A percentile compares a stretch with the other conserved stretches of the same genome.
Evolutionary conservation across 2,113 vertebrate species (phyloP).

Genomic region (Scomber colias): DNA sequence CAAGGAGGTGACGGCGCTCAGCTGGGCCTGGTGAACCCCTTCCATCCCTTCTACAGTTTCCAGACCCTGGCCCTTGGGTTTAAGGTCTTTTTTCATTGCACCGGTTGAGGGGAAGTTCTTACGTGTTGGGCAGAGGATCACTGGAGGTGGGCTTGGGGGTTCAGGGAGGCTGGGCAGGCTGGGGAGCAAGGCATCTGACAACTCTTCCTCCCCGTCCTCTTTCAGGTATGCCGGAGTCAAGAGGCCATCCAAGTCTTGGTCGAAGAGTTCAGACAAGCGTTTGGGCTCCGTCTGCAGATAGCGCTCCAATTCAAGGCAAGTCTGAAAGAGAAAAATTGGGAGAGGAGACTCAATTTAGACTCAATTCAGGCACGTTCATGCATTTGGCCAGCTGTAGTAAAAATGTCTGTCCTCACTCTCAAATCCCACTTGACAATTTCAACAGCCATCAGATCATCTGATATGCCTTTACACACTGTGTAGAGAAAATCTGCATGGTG

Average conservation of each 20-base stretch:
- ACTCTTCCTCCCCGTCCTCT: slow-evolving; percentile 89
- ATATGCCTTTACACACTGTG: slow-evolving; percentile 42
- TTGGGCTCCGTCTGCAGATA: slow-evolving; percentile 98
- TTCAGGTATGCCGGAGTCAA: slow-evolving; percentile 90
- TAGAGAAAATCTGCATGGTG: slow-evolving; percentile 51
- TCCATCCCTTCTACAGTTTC: slow-evolving; percentile 65
- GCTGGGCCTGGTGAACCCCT: slow-evolving; percentile 93
- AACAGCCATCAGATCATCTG: slow-evolving; percentile 57
- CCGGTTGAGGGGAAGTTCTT: slow-evolving; percentile 86
- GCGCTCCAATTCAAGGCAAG: slow-evolving; percentile 96
- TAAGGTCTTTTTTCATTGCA: slow-evolving; percentile 83
- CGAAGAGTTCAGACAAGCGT: slow-evolving; percentile 93
- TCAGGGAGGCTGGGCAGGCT: slow-evolving; percentile 85
- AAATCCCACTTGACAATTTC: slow-evolving; percentile 61
- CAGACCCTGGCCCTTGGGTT: slow-evolving; percentile 55
- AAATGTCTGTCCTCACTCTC: slow-evolving; percentile 16
- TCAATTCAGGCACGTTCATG: slow-evolving; percentile 30
- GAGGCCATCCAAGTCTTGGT: slow-evolving; percentile 93
- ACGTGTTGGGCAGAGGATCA: slow-evolving; percentile 77
- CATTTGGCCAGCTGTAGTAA: slow-evolving; percentile 10
- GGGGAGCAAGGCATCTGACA: slow-evolving; percentile 88
- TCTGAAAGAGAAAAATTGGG: slow-evolving; percentile 83
- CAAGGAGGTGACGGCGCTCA: slow-evolving; percentile 97
- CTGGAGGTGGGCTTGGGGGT: slow-evolving; percentile 86
- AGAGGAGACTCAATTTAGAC: slow-evolving; percentile 27